These are phyloP conservation scores for Leptobrachium ailaonicum DNA, from an alignment of 2,113 vertebrate species.

Conservation along the genomic window DNA sequence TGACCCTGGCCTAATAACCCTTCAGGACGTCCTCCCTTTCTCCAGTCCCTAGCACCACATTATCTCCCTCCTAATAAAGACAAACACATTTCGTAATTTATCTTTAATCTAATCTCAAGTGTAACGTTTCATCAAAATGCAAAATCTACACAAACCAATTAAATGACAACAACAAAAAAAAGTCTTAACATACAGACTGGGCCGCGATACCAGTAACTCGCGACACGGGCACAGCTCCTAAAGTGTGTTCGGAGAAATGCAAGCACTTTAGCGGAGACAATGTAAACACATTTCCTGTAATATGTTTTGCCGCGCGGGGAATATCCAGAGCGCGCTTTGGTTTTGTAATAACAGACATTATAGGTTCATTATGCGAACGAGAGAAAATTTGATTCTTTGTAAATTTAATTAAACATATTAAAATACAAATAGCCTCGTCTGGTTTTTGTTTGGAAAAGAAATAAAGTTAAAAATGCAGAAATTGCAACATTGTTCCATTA, in stretches of 20 bases:
- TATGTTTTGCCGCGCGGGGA: background rate
- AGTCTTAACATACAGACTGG: too few species aligned
- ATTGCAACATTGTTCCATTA: background rate
- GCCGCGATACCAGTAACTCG: too few species aligned
- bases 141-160: too few species aligned
- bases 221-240: too few species aligned
- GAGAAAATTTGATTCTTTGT: constrained; percentile 57
- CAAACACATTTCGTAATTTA: too few species aligned
- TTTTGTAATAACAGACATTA: background rate
- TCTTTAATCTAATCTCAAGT: too few species aligned
- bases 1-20: too few species aligned
- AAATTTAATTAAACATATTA: constrained; percentile 66
- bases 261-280: background rate
- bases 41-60: too few species aligned
- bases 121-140: too few species aligned
- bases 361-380: constrained; percentile 64
- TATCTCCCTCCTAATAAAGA: too few species aligned
- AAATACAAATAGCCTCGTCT: constrained; percentile 58
- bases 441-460: constrained; percentile 1
- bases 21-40: too few species aligned
- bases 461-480: background rate
- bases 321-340: background rate
- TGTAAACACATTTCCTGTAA: background rate
- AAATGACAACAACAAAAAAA: too few species aligned
- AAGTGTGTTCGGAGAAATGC: background rate